phyloP scores from a whole-genome alignment of 1,140 invertebrate species.

The Pseudobourletiella spinata region DNA sequence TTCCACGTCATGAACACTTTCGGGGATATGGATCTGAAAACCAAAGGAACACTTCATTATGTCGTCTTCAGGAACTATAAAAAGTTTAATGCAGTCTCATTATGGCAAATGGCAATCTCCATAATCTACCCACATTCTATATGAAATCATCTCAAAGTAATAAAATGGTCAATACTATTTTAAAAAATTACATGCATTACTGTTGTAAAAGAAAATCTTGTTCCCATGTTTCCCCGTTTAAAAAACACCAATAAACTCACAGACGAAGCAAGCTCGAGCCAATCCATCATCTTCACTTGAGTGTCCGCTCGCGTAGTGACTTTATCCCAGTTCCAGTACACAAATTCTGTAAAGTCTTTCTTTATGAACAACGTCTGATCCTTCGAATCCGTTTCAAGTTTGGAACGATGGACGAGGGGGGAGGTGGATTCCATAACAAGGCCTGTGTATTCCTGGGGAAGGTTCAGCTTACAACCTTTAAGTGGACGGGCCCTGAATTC shows the following conservation, averaged over 20 bases:
- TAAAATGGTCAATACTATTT: too few relatives aligned
- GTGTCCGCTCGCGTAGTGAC: background rate
- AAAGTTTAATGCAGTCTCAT: too few relatives aligned
- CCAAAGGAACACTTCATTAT: too few relatives aligned
- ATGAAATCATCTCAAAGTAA: too few relatives aligned
- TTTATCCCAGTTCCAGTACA: conserved; percentile 4
- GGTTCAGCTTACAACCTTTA: background rate
- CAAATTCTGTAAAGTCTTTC: background rate
- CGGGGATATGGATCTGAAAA: too few relatives aligned
- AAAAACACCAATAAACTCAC: background rate
- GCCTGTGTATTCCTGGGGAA: background rate
- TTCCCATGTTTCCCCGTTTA: too few relatives aligned
- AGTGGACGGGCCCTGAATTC: background rate
- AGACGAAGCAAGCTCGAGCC: background rate
- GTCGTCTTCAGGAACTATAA: too few relatives aligned
- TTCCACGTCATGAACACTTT: too few relatives aligned
- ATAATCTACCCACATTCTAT: too few relatives aligned
- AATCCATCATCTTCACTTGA: conserved; percentile 1
- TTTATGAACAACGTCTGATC: background rate
- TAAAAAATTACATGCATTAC: too few relatives aligned
- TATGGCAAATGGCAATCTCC: too few relatives aligned
- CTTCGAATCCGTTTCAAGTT: background rate
- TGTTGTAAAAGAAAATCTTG: too few relatives aligned
- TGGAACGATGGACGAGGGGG: background rate
- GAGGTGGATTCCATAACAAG: background rate